These are phyloP conservation scores for Mobula birostris DNA, from an alignment of 2,113 vertebrate genomes.

Conservation along the genomic window DNA sequence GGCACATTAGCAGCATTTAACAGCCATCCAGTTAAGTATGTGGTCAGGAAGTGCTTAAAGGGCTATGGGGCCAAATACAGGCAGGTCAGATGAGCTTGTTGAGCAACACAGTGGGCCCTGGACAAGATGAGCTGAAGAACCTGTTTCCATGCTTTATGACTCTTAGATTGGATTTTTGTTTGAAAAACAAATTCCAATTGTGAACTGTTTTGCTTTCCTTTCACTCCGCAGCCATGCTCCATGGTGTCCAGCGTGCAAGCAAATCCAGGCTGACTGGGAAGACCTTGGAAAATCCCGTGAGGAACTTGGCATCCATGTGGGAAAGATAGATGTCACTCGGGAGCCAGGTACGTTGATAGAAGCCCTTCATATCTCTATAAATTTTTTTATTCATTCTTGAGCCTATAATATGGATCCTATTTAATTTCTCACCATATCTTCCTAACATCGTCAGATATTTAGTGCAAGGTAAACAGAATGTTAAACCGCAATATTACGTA, in stretches of 20 bases:
- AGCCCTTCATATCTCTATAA: background rate
- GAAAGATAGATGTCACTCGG: slow-evolving; percentile 74
- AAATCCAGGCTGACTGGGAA: slow-evolving; percentile 73
- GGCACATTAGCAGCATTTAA: too few relatives aligned
- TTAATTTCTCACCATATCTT: background rate
- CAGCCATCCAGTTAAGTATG: background rate
- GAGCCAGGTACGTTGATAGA: slow-evolving; percentile 63
- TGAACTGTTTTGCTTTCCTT: background rate
- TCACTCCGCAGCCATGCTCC: slow-evolving; percentile 65
- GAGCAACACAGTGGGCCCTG: too few relatives aligned
- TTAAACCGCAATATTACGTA: background rate
- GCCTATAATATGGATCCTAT: background rate
- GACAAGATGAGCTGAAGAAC: too few relatives aligned
- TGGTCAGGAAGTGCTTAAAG: too few relatives aligned
- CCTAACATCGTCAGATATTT: background rate
- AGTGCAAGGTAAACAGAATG: background rate
- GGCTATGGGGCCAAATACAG: too few relatives aligned
- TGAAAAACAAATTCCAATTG: background rate
- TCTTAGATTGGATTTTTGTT: too few relatives aligned
- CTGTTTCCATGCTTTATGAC: too few relatives aligned
- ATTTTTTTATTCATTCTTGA: background rate
- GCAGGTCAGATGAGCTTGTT: too few relatives aligned
- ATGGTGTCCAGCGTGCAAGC: slow-evolving; percentile 77
- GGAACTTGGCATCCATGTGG: slow-evolving; percentile 60
- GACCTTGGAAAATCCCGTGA: slow-evolving; percentile 60